Percentiles rank a stretch among this genome's conserved stretches.
These are phyloP conservation scores for Sicus ferrugineus DNA, from an alignment of 2,888 invertebrate species.

Conservation along the genomic window DNA sequence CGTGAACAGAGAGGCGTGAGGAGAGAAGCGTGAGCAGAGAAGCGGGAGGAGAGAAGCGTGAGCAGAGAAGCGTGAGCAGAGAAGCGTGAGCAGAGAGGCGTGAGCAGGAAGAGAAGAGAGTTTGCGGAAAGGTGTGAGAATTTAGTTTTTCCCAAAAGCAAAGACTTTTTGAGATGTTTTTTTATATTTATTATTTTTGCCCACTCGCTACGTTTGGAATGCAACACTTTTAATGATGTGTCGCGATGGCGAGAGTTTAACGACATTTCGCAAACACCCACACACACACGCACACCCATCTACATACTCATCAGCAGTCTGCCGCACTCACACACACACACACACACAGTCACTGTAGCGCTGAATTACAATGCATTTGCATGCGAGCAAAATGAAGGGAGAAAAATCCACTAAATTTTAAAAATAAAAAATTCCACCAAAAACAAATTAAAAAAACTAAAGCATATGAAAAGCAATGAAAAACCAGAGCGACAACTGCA, in stretches of 20 bases:
- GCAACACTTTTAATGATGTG: constrained; percentile 30
- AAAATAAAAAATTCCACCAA: no score
- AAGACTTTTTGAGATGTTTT: not conserved
- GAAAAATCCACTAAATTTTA: no score
- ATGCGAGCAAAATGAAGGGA: constrained; percentile 2
- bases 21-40: no score
- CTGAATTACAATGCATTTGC: not conserved
- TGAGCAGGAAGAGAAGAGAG: not conserved
- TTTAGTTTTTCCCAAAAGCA: not conserved
- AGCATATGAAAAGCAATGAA: not conserved
- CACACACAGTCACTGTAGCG: not conserved
- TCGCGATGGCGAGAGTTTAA: constrained; percentile 26
- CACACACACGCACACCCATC: constrained; percentile 20
- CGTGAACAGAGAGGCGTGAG: no score
- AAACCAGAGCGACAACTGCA: constrained; percentile 39
- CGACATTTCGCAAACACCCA: constrained; percentile 20
- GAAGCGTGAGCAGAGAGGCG: not conserved
- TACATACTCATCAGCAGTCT: not conserved
- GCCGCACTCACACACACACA: not conserved
- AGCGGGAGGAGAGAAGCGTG: not conserved
- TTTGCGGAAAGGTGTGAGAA: not conserved
- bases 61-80: not conserved
- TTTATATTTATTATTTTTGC: constrained; percentile 10
- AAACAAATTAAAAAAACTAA: no score
- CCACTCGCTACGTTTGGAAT: not conserved